Conservation (phyloP, 2,888 invertebrate species). For the Drosophila rubida region DNA sequence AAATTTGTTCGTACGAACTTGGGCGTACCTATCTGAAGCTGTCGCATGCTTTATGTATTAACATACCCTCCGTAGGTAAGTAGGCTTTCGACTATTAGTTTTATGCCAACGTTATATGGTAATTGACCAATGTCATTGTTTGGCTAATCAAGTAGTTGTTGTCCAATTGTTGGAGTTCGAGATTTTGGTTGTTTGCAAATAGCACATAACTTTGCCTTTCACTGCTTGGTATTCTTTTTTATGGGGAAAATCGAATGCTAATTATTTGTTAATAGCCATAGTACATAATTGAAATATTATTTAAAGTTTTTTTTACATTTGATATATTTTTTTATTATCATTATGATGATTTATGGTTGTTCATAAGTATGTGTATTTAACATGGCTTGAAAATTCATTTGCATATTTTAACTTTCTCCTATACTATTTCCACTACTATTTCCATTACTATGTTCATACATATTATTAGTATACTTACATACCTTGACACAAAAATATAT, state of each 20-base stretch:
- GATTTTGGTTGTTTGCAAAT: no score
- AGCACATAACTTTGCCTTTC: no score
- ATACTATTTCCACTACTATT: no score
- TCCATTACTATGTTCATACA: background rate
- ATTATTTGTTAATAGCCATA: conserved; percentile 59
- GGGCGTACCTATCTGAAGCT: conserved; percentile 96
- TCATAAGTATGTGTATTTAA: conserved; percentile 41
- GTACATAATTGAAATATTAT: conserved; percentile 59
- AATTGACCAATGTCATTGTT: no score
- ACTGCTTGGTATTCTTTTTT: no score
- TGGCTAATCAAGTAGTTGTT: no score
- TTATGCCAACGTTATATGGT: no score
- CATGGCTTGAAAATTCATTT: conserved; percentile 69
- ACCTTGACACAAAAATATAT: conserved; percentile 33
- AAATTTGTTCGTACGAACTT: conserved; percentile 97
- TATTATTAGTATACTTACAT: conserved; percentile 17
- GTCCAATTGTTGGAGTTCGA: no score
- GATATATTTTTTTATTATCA: no score
- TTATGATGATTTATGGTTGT: conserved; percentile 29
- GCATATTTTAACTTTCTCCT: conserved; percentile 56
- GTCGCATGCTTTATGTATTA: conserved; percentile 95
- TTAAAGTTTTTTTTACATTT: conserved; percentile 7
- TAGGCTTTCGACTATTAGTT: conserved; percentile 57
- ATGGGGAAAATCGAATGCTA: conserved; percentile 36
- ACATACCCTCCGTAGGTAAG: conserved; percentile 94